Conservation (phyloP, 2,797 vertebrate species). For the Podarcis lilfordi region DNA sequence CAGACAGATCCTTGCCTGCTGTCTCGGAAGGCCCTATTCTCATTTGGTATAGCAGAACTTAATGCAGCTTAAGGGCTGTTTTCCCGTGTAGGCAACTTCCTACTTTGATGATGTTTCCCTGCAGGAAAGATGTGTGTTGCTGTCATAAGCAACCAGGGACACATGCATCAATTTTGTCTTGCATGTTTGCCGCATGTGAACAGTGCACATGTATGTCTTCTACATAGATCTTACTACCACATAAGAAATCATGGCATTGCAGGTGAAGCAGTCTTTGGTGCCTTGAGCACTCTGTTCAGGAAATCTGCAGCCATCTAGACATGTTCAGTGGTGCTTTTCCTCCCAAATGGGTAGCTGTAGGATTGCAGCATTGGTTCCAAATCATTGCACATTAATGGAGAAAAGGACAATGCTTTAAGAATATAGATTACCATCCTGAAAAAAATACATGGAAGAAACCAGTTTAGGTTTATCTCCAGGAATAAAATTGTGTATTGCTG, state of each 20-base stretch:
- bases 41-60: neutral
- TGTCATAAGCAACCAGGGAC: neutral
- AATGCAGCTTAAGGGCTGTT: neutral
- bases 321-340: neutral
- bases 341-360: neutral
- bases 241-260: neutral
- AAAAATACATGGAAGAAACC: neutral
- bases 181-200: neutral
- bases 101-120: neutral
- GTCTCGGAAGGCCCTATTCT: neutral
- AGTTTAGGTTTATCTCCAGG: constrained; percentile 12
- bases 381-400: constrained; percentile 1
- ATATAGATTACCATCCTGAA: neutral
- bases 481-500: constrained; percentile 39
- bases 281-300: neutral
- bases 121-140: neutral
- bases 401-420: neutral
- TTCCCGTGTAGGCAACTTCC: neutral
- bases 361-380: neutral
- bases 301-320: neutral
- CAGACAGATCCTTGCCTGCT: neutral
- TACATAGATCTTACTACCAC: neutral
- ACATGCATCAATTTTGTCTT: neutral
- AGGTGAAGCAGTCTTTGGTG: neutral
- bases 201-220: neutral